Evolutionary conservation across 2,797 vertebrate genomes (phyloP).

Genomic region (Lycodopsis pacificus): DNA sequence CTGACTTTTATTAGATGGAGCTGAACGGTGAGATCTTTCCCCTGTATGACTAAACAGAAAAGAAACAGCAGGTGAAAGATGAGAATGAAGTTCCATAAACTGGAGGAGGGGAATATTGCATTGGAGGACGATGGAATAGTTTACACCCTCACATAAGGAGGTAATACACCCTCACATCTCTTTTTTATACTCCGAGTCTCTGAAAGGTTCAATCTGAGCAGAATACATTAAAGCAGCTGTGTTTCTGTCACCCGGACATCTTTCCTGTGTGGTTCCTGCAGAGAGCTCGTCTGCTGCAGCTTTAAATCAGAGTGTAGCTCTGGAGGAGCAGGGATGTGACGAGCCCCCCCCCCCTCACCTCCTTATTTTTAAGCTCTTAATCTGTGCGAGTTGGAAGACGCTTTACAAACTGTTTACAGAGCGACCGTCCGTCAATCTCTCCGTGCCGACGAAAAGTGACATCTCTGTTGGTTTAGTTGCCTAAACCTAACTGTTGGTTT

Average conservation of each 20-base stretch:
- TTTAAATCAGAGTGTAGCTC: constrained; percentile 42
- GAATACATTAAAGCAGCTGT: constrained; percentile 27
- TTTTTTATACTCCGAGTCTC: constrained; percentile 8
- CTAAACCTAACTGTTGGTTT: too few relatives aligned
- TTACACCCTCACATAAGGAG: not conserved
- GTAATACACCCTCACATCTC: not conserved
- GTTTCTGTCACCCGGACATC: not conserved
- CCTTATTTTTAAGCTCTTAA: constrained; percentile 40
- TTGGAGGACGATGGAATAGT: not conserved
- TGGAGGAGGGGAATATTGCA: constrained; percentile 31
- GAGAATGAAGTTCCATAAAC: constrained; percentile 27
- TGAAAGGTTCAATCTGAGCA: constrained; percentile 34
- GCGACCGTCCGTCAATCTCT: not conserved
- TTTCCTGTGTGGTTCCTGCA: constrained; percentile 3
- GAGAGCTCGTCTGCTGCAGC: constrained; percentile 1
- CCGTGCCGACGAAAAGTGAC: not conserved
- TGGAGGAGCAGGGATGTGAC: constrained; percentile 8
- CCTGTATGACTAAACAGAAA: constrained; percentile 12
- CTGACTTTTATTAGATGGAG: constrained; percentile 21
- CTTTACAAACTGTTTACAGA: constrained; percentile 21
- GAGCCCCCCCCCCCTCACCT: not conserved
- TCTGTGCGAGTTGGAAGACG: constrained; percentile 33
- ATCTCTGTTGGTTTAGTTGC: not conserved
- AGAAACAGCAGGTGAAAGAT: constrained; percentile 36
- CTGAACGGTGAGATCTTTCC: constrained; percentile 13